These are phyloP conservation scores for Caenorhabditis tropicalis DNA, from an alignment of 1,140 invertebrate genomes.

Conservation along the genomic window DNA sequence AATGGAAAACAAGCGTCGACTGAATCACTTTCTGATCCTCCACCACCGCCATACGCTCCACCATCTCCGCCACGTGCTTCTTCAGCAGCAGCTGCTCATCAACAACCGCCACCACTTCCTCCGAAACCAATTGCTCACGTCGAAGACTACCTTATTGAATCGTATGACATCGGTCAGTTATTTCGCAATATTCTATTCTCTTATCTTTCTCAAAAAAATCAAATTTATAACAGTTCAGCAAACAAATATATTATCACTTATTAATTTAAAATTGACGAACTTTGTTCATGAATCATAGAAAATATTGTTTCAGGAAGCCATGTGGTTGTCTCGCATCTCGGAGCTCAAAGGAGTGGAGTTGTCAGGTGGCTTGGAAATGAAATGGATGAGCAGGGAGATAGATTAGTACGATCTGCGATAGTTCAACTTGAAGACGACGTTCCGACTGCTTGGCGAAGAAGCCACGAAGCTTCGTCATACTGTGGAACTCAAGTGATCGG, in stretches of 20 bases:
- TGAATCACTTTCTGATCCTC: constrained; percentile 38
- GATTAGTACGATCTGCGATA: constrained; percentile 47
- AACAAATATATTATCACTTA: not conserved
- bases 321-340: constrained; percentile 54
- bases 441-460: constrained; percentile 13
- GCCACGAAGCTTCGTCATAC: not conserved
- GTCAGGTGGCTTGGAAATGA: constrained; percentile 56
- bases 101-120: constrained; percentile 45
- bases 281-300: not conserved
- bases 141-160: constrained; percentile 52
- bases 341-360: constrained; percentile 48
- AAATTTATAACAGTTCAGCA: not conserved
- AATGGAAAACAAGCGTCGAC: constrained; percentile 27
- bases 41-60: not conserved
- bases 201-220: not conserved
- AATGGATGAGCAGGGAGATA: constrained; percentile 44
- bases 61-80: not conserved
- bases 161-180: constrained; percentile 38
- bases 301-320: constrained; percentile 52
- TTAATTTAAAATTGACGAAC: not conserved
- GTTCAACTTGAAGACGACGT: constrained; percentile 48
- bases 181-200: not conserved
- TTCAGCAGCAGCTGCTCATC: constrained; percentile 8
- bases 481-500: not conserved
- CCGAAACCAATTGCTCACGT: constrained; percentile 10